Percentiles rank a stretch among this genome's conserved stretches.
Evolutionary conservation across 2,797 vertebrate species (phyloP).

Genomic region (Peromyscus aztecus): DNA sequence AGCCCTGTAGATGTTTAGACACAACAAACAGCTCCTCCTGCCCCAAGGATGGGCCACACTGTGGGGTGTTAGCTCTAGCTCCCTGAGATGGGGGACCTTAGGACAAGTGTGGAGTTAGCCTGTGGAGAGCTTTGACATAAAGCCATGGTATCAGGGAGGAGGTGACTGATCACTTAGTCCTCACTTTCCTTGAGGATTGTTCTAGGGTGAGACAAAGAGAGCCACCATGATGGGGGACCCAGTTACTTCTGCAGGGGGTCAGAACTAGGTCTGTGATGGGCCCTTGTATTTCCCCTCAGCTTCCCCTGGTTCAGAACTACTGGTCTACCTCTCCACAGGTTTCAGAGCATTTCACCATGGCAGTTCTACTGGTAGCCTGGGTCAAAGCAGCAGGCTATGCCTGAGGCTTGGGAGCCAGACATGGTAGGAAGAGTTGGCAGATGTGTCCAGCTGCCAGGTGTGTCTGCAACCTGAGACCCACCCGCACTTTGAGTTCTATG

Average conservation of each 20-base stretch:
- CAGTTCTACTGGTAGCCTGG: not conserved
- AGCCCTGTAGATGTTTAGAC: not conserved
- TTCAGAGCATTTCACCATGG: not conserved
- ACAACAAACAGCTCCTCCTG: not conserved
- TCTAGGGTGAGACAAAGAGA: no score
- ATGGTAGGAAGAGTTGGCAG: not conserved
- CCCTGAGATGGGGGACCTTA: not conserved
- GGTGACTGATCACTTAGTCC: not conserved
- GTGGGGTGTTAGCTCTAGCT: not conserved
- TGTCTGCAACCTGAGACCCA: not conserved
- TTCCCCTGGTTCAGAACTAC: no score
- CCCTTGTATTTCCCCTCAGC: not conserved
- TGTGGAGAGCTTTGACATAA: not conserved
- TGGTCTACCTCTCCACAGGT: no score
- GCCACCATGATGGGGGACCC: no score
- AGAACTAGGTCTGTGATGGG: not conserved
- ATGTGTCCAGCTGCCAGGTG: not conserved
- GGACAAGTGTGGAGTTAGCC: not conserved
- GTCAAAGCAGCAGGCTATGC: not conserved
- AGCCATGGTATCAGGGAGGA: not conserved
- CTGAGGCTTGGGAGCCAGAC: not conserved
- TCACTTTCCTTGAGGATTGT: not conserved
- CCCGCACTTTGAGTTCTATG: not conserved
- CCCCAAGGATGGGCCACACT: not conserved
- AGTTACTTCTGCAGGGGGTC: not conserved